Evolutionary conservation across 2,797 vertebrate species (phyloP), one percentile per base, ranked within the genome.

Genomic region (Arnoldichthys spilopterus): DNA sequence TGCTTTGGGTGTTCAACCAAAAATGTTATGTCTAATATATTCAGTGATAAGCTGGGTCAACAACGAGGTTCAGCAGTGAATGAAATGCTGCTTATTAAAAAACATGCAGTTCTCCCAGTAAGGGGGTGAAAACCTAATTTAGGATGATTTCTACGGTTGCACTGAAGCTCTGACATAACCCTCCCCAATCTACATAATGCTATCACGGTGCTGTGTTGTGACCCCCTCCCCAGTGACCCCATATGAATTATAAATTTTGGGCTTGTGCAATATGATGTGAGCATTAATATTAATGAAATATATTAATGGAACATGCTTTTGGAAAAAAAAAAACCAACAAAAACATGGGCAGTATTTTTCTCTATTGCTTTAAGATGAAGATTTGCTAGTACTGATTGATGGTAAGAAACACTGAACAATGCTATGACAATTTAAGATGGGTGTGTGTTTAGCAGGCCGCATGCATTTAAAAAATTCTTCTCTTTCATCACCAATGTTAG

Each of bases 201-300:
- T 49, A 87, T 85, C 70, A 85, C 78, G 71, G 83, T 85, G 84
- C 84, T 85, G 76, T 82, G 80, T 84, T 86, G 76, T 82, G 84
- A 90, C 76, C 85, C 81, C 74, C 83, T 72, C 53, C 74, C 74
- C 34, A 62, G 49, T 20, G 45, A 70, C 63, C 22, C 54, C 64
- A 63, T 87, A 92, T 92, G 88, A 91, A 91, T 93, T 91, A 91
- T 91, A 86, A 89, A 91, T 92, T 88, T 89, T 90, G 91, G 92
- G 92, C 89, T 90, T 79, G 91, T 94, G 91, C 91, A 93, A 93
- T 93, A 92, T 88, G 82, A 87, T 88, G 84, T 81, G 85, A 84
- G 84, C 90, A 91, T 92, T 88, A 89, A 90, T 91, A 89, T 88
- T 59, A 85, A 81, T 78, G 53, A 45, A 85, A 83, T 87, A 90